Conservation (phyloP, 1,140 invertebrate species). For the Bombyx mori region DNA sequence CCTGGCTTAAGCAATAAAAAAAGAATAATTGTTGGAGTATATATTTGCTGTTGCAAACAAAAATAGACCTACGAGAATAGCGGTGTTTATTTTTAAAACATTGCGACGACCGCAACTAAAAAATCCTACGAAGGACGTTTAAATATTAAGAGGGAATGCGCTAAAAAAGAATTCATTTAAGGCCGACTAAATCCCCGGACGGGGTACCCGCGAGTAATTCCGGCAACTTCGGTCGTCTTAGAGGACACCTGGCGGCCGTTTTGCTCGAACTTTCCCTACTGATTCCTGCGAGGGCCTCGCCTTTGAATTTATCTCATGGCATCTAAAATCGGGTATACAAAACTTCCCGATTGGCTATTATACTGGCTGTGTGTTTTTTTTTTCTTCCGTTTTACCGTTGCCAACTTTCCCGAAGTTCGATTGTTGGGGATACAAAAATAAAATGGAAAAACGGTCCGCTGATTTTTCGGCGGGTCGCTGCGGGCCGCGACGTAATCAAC, state of each 20-base stretch:
- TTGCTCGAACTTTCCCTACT: slow-evolving; percentile 23
- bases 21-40: background rate
- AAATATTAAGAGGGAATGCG: background rate
- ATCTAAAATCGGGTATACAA: slow-evolving; percentile 30
- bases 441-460: slow-evolving; percentile 5
- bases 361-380: slow-evolving; percentile 20
- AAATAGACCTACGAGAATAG: too few relatives aligned
- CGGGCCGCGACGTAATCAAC: slow-evolving; percentile 13
- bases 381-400: slow-evolving; percentile 9
- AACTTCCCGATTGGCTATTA: slow-evolving; percentile 37
- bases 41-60: background rate
- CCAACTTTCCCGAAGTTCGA: slow-evolving; percentile 17
- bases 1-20: too few relatives aligned
- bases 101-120: too few relatives aligned
- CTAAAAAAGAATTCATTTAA: slow-evolving; percentile 4
- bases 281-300: slow-evolving; percentile 9
- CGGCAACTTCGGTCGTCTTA: slow-evolving; percentile 28
- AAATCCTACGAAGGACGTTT: background rate
- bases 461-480: slow-evolving; percentile 11
- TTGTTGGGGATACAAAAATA: slow-evolving; percentile 6
- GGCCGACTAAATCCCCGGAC: background rate
- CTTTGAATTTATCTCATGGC: slow-evolving; percentile 35
- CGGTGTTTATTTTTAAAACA: too few relatives aligned
- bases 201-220: slow-evolving; percentile 27
- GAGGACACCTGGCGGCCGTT: slow-evolving; percentile 40